These are phyloP conservation scores for Lindbergichthys nudifrons DNA, from an alignment of 2,797 vertebrate genomes.

Conservation along the genomic window DNA sequence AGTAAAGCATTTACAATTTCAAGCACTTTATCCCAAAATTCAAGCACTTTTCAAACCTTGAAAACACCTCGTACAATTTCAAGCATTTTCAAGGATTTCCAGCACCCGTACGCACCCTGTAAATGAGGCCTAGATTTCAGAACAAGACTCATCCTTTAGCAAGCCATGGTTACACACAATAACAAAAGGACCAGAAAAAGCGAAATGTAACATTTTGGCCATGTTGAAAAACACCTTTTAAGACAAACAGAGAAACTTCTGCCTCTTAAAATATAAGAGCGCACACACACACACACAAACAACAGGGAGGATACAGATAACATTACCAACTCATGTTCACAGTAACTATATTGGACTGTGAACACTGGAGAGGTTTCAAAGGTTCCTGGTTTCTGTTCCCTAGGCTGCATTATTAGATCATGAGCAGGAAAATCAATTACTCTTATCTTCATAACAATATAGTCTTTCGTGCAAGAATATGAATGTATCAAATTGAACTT, in stretches of 20 bases:
- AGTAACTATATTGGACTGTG: conserved; percentile 39
- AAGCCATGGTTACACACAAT: too few species aligned
- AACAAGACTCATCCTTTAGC: too few species aligned
- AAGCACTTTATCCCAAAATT: too few species aligned
- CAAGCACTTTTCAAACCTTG: too few species aligned
- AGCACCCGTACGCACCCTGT: too few species aligned
- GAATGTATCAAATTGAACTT: conserved; percentile 40
- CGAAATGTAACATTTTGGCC: too few species aligned
- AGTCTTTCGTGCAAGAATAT: conserved; percentile 35
- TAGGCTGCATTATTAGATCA: conserved; percentile 43
- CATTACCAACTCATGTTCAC: conserved; percentile 56
- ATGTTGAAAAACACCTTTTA: neutral
- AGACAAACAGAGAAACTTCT: neutral
- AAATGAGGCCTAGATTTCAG: too few species aligned
- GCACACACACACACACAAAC: conserved; percentile 4
- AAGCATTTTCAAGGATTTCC: too few species aligned
- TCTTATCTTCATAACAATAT: conserved; percentile 46
- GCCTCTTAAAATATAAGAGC: too few species aligned
- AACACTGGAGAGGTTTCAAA: conserved; percentile 46
- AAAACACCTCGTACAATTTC: too few species aligned
- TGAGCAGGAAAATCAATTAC: conserved; percentile 41
- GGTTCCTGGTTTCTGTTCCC: conserved; percentile 47
- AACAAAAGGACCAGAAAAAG: too few species aligned
- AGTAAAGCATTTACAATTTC: too few species aligned
- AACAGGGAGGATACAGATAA: conserved; percentile 61